phyloP scores from a whole-genome alignment of 2,113 vertebrate genomes.

The Axis porcinus region DNA sequence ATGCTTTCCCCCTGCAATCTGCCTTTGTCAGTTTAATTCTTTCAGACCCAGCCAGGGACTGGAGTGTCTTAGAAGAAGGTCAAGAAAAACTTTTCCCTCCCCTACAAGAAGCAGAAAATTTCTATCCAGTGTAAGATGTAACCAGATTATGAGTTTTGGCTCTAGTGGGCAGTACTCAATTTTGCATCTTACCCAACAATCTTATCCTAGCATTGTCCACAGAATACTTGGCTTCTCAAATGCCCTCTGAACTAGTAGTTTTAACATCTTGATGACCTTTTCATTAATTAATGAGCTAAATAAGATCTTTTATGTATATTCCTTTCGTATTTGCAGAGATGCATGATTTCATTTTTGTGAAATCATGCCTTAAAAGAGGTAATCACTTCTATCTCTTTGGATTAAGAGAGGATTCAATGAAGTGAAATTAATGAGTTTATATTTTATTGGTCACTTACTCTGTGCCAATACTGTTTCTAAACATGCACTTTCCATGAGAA shows the following conservation, averaged over 20 bases:
- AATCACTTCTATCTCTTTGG: not conserved
- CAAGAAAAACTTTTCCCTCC: not conserved
- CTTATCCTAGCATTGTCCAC: not conserved
- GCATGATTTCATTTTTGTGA: not conserved
- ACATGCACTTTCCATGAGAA: not conserved
- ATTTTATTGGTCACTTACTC: not conserved
- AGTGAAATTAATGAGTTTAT: not conserved
- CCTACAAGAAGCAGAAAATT: not conserved
- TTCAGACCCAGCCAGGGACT: not conserved
- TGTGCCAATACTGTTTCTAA: not conserved
- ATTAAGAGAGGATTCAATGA: not conserved
- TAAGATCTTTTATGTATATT: not conserved
- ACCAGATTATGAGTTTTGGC: not conserved
- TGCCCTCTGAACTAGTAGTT: not conserved
- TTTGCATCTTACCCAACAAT: not conserved
- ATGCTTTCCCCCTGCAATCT: not conserved
- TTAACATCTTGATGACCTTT: not conserved
- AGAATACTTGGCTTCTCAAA: not conserved
- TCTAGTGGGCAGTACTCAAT: not conserved
- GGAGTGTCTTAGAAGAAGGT: not conserved
- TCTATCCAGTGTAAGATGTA: not conserved
- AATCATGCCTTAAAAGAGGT: not conserved
- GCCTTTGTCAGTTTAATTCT: not conserved
- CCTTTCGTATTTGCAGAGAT: not conserved
- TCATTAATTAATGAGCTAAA: not conserved